A percentile compares a stretch with the other conserved stretches of the same genome.
phyloP scores from a whole-genome alignment of 2,113 vertebrate genomes.

The Cyprinodon variegatus region DNA sequence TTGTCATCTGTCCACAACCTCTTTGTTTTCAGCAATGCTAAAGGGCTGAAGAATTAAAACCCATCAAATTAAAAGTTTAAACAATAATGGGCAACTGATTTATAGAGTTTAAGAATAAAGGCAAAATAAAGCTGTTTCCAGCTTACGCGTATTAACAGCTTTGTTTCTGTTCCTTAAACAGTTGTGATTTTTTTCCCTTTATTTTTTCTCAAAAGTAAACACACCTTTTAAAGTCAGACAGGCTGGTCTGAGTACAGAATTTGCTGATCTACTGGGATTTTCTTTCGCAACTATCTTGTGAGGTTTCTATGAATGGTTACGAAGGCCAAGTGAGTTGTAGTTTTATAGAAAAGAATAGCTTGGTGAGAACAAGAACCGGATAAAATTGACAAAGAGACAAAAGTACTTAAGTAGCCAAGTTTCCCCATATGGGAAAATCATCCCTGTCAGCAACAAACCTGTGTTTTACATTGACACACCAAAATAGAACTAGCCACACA shows the following conservation, averaged over 20 bases:
- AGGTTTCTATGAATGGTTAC: neutral
- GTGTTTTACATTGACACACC: neutral
- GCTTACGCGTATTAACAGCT: neutral
- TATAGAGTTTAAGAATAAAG: conserved; percentile 53
- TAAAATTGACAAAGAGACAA: neutral
- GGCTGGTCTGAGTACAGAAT: too few species aligned
- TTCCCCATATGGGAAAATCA: too few species aligned
- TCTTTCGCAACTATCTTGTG: neutral
- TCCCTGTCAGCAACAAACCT: neutral
- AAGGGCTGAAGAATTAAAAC: conserved; percentile 22
- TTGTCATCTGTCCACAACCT: conserved; percentile 32
- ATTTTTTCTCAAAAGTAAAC: too few species aligned
- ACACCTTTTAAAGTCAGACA: too few species aligned
- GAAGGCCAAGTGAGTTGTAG: neutral
- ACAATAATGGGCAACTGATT: conserved; percentile 56
- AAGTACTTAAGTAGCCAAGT: neutral
- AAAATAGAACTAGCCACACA: neutral
- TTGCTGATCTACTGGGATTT: neutral
- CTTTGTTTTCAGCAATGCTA: conserved; percentile 33
- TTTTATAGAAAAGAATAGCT: neutral
- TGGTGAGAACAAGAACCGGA: neutral
- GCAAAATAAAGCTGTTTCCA: conserved; percentile 36
- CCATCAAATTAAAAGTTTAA: conserved; percentile 6
- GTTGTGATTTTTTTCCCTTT: neutral
- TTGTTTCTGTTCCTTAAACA: neutral